These are phyloP conservation scores for Ridgeia piscesae DNA, from an alignment of 1,140 invertebrate genomes.

Conservation along the genomic window DNA sequence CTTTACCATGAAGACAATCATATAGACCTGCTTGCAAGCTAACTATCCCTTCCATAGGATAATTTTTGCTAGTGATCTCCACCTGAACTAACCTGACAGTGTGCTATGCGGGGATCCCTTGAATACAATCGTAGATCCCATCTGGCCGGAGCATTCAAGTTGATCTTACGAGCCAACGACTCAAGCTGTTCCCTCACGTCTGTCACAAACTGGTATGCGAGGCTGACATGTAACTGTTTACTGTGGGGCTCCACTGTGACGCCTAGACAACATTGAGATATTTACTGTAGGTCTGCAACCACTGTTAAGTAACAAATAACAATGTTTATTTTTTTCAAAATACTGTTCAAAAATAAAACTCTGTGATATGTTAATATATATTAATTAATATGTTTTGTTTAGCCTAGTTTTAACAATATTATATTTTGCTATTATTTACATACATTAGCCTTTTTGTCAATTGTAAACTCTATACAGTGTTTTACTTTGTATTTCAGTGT, in stretches of 20 bases:
- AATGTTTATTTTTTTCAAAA: not conserved
- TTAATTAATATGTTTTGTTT: too few species aligned
- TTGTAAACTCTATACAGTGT: too few species aligned
- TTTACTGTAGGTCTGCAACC: too few species aligned
- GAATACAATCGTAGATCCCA: slow-evolving; percentile 89
- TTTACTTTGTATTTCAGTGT: too few species aligned
- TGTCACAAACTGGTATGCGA: slow-evolving; percentile 82
- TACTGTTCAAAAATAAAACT: not conserved
- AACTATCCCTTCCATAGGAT: too few species aligned
- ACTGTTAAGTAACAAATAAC: too few species aligned
- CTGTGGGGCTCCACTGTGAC: slow-evolving; percentile 74
- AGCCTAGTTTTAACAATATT: too few species aligned
- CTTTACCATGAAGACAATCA: too few species aligned
- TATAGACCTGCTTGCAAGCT: too few species aligned
- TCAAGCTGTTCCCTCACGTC: slow-evolving; percentile 73
- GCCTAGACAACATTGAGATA: slow-evolving; percentile 62
- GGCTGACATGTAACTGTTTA: slow-evolving; percentile 82
- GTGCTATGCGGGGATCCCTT: slow-evolving; percentile 72
- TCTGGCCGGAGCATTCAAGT: slow-evolving; percentile 65
- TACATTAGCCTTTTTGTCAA: too few species aligned
- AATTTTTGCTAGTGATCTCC: not conserved
- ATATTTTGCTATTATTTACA: too few species aligned
- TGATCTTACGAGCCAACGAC: slow-evolving; percentile 70
- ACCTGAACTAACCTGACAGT: slow-evolving; percentile 67
- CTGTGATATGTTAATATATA: too few species aligned